Base-by-base conservation (phyloP, 1,140 invertebrate genomes). In the Rhagoletis pomonella region DNA sequence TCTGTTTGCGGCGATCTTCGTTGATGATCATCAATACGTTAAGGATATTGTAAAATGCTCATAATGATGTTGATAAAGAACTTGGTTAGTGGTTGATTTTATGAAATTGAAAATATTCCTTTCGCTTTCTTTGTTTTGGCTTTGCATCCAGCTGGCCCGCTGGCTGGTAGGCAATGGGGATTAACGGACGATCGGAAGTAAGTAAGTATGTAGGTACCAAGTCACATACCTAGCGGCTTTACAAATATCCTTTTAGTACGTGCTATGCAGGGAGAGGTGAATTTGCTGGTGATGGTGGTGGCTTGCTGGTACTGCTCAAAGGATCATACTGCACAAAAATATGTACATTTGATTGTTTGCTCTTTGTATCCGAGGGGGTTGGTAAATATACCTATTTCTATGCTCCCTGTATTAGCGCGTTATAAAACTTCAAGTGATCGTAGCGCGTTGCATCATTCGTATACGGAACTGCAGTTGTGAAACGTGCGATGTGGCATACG, bases 371-470 rank as follows among this genome's bases (percentile, higher is more conserved):
- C 65, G 60, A 81, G 86, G 88, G 87, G 88, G 81, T 87, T 88
- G 77, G 47, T 65, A 3, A n/a, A 29, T 86, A 29, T 29, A 39
- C 58, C 47, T 64, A 64, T 89, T 81, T 73, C 14, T 7, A 44
- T n/a, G 67, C 73, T 12, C n/a, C 73, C 29, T 90, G 7, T n/a
- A 55, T 81, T 81, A 17, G 29, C 47, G 50, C 55, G 73, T 69
- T 88, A 89, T 92, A 92, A 88, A 91, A 92, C 90, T 89, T 90
- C 88, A 89, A 90, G 55, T 87, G 90, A 91, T 92, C 89, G 90
- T 91, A 89, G 39, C 81, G 86, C 77, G 88, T 91, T 92, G 91
- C 91, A 92, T 92, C 91, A 92, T 92, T 92, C 90, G 89, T 89
- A 88, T 86, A 89, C 88, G 90, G 87, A 91, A 89, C 89, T 88